Conservation (phyloP, 1,140 invertebrate species). For the Diachasmimorpha longicaudata region DNA sequence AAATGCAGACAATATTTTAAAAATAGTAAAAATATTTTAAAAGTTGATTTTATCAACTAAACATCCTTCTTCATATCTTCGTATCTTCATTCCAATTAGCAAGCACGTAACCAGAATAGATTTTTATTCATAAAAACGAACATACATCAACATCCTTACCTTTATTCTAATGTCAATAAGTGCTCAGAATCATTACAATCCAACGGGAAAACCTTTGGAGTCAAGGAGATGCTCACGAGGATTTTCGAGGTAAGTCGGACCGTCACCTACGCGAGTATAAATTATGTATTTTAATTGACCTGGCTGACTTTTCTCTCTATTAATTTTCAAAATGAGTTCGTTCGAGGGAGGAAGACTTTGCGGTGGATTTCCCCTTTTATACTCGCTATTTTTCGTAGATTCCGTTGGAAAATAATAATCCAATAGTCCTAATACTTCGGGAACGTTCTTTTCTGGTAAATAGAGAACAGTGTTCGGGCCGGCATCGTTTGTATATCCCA, state of each 20-base stretch:
- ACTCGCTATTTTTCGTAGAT: constrained; percentile 57
- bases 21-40: no score
- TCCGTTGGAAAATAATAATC: constrained; percentile 75
- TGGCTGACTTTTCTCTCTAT: constrained; percentile 54
- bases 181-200: not conserved
- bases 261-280: constrained; percentile 78
- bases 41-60: no score
- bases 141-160: no score
- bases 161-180: no score
- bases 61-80: no score
- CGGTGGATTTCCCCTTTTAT: constrained; percentile 66
- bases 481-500: constrained; percentile 97
- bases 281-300: constrained; percentile 84
- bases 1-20: no score
- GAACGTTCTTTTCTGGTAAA: constrained; percentile 78
- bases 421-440: constrained; percentile 70
- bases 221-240: constrained; percentile 66
- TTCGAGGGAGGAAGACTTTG: constrained; percentile 40
- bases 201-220: constrained; percentile 36
- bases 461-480: constrained; percentile 96
- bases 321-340: constrained; percentile 52
- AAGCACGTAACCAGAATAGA: not conserved
- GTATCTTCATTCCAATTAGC: not conserved
- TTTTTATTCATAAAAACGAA: not conserved
- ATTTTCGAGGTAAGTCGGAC: constrained; percentile 66